These are phyloP conservation scores for Tinea trinotella DNA, from an alignment of 2,888 invertebrate species.

Conservation along the genomic window DNA sequence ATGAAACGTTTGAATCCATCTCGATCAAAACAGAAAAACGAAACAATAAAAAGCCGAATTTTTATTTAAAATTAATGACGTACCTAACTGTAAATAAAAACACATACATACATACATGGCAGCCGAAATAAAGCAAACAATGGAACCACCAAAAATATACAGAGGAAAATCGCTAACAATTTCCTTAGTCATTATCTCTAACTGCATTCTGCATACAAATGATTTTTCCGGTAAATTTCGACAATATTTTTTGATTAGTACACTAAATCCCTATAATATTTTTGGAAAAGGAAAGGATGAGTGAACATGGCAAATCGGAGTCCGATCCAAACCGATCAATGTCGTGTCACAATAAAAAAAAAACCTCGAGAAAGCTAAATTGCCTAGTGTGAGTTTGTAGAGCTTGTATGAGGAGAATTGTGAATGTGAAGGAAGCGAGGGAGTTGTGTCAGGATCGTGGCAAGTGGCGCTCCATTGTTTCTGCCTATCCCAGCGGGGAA, in stretches of 20 bases:
- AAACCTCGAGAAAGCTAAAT: too few relatives aligned
- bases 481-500: too few relatives aligned
- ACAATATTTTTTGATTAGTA: background rate
- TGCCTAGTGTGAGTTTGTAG: too few relatives aligned
- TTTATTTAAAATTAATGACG: conserved; percentile 57
- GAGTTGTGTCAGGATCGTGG: too few relatives aligned
- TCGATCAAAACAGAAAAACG: background rate
- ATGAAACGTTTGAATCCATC: too few relatives aligned
- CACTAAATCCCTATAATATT: background rate
- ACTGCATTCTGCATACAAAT: conserved; percentile 27
- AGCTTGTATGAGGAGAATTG: too few relatives aligned
- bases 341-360: too few relatives aligned
- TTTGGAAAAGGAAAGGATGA: too few relatives aligned
- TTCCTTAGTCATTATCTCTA: conserved; percentile 52
- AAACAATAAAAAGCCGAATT: conserved; percentile 26
- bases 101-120: conserved; percentile 54
- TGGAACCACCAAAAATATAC: conserved; percentile 12
- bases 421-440: too few relatives aligned
- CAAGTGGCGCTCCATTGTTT: too few relatives aligned
- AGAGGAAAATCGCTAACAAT: conserved; percentile 49
- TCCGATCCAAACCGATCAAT: too few relatives aligned
- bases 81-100: conserved; percentile 28
- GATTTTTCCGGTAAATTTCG: conserved; percentile 24
- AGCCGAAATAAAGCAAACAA: conserved; percentile 49
- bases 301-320: too few relatives aligned